These are phyloP conservation scores for Zenarchopterus dispar DNA, from an alignment of 2,797 vertebrate genomes.

Conservation along the genomic window DNA sequence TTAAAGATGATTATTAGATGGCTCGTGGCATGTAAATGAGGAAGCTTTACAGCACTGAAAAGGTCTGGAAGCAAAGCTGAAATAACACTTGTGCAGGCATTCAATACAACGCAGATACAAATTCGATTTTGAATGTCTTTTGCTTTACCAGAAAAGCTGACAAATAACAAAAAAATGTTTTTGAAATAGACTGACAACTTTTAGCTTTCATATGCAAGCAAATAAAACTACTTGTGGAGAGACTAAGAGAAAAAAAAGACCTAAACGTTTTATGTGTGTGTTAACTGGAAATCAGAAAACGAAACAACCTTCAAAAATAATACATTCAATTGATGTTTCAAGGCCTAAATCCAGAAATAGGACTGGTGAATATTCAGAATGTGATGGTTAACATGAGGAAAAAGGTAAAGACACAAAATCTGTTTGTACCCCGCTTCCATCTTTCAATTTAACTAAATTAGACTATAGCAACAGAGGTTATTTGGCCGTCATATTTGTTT, in stretches of 20 bases:
- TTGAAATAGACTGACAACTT: background rate
- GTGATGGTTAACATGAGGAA: slow-evolving; percentile 13
- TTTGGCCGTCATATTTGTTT: too few relatives aligned
- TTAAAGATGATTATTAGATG: background rate
- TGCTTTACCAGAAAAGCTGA: background rate
- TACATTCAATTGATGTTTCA: slow-evolving; percentile 3
- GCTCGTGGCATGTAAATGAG: background rate
- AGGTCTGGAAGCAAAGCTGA: too few relatives aligned
- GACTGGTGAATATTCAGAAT: background rate
- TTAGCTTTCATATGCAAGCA: slow-evolving; percentile 4
- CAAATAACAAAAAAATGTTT: background rate
- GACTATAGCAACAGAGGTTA: slow-evolving; percentile 3
- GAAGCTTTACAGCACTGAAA: background rate
- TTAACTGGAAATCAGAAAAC: slow-evolving; percentile 21
- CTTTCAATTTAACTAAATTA: too few relatives aligned
- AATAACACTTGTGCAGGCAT: too few relatives aligned
- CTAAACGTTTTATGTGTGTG: slow-evolving; percentile 4
- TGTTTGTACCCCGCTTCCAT: too few relatives aligned
- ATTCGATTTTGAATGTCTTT: background rate
- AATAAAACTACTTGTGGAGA: slow-evolving; percentile 15
- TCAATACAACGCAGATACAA: too few relatives aligned
- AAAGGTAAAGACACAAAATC: background rate
- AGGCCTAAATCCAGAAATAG: slow-evolving; percentile 1
- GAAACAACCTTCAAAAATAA: slow-evolving; percentile 12
- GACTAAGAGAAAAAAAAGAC: background rate